Evolutionary conservation across 2,113 vertebrate genomes (phyloP).

Genomic region (Carassius gibelio): DNA sequence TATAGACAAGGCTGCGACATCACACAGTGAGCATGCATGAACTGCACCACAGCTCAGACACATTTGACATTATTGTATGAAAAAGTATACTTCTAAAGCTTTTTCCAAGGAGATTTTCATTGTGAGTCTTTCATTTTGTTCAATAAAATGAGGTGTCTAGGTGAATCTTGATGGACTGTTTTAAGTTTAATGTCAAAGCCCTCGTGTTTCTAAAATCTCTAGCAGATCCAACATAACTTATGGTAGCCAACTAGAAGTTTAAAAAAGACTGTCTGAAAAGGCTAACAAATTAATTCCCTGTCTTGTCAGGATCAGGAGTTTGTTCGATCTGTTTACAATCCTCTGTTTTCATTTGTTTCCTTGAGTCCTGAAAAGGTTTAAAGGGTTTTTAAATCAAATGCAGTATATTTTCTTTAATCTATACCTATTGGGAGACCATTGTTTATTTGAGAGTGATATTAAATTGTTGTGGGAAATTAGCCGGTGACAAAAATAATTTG

Average conservation of each 20-base stretch:
- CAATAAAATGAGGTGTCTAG: conserved; percentile 3
- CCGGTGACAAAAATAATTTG: neutral
- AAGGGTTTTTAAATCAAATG: neutral
- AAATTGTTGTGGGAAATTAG: neutral
- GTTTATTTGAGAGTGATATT: neutral
- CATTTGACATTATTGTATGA: neutral
- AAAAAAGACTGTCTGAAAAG: neutral
- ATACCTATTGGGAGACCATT: neutral
- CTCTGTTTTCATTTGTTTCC: neutral
- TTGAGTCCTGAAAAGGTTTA: neutral
- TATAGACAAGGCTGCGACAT: neutral
- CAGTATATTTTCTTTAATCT: neutral
- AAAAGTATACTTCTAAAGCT: neutral
- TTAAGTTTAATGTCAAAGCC: conserved; percentile 19
- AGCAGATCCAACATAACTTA: neutral
- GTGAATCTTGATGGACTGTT: neutral
- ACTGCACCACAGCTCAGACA: neutral
- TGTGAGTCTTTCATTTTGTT: conserved; percentile 4
- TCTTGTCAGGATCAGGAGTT: neutral
- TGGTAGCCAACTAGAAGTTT: neutral
- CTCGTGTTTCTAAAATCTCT: neutral
- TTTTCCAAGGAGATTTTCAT: neutral
- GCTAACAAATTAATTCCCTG: conserved; percentile 7
- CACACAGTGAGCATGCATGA: neutral
- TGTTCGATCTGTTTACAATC: neutral